Conservation (phyloP, 2,888 invertebrate species). For the Drosophila paramelanica region DNA sequence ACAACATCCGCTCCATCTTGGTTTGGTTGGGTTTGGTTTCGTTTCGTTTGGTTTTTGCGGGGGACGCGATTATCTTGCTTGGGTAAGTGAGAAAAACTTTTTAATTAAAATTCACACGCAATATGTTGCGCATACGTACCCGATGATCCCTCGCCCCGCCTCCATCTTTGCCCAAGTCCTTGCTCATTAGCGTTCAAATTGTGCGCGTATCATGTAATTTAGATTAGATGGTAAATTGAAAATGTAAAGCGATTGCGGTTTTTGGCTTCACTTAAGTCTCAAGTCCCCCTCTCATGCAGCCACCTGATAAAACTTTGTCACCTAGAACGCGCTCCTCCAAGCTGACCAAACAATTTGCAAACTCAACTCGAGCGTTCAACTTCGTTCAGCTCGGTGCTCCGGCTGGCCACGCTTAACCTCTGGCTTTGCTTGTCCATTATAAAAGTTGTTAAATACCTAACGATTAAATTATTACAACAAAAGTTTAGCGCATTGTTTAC, state of each 20-base stretch:
- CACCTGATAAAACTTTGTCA: slow-evolving; percentile 22
- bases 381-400: neutral
- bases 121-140: slow-evolving; percentile 77
- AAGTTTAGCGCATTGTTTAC: slow-evolving; percentile 33
- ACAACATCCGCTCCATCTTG: slow-evolving; percentile 51
- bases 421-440: slow-evolving; percentile 32
- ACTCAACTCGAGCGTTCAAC: slow-evolving; percentile 42
- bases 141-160: neutral
- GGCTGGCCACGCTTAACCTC: slow-evolving; percentile 19
- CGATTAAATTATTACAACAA: slow-evolving; percentile 61
- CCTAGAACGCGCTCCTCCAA: slow-evolving; percentile 17
- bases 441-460: slow-evolving; percentile 51
- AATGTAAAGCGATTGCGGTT: slow-evolving; percentile 70
- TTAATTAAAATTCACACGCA: slow-evolving; percentile 80
- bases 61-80: slow-evolving; percentile 66
- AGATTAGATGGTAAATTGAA: slow-evolving; percentile 77
- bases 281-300: neutral
- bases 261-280: slow-evolving; percentile 9
- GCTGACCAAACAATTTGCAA: slow-evolving; percentile 54
- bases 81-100: slow-evolving; percentile 74
- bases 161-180: neutral
- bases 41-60: neutral
- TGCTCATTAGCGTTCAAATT: slow-evolving; percentile 80
- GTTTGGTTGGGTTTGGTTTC: no score
- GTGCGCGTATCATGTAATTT: slow-evolving; percentile 80